A percentile compares a stretch with the other conserved stretches of the same genome.
These are phyloP conservation scores for Sipha flava DNA, from an alignment of 1,140 invertebrate species.

Conservation along the genomic window DNA sequence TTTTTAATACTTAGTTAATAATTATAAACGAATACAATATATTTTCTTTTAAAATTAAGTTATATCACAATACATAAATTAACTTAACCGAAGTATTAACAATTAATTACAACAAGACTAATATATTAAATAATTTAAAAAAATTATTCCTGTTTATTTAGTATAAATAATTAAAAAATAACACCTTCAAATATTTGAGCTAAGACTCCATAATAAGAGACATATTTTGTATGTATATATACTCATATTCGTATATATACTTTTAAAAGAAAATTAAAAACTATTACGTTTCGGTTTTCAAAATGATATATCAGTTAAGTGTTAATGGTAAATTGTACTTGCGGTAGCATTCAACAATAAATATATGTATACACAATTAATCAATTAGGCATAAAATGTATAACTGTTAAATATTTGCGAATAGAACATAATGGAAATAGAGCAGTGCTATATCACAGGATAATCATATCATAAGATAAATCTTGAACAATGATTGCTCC, in stretches of 20 bases:
- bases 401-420: too few species aligned
- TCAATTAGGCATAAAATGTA: neutral
- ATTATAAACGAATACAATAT: neutral
- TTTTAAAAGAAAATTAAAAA: neutral
- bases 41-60: neutral
- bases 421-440: too few species aligned
- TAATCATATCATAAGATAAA: too few species aligned
- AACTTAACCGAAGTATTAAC: neutral
- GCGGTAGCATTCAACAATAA: neutral
- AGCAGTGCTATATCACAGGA: too few species aligned
- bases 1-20: neutral
- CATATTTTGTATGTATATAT: too few species aligned
- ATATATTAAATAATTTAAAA: neutral
- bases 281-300: neutral
- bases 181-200: neutral
- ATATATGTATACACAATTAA: neutral
- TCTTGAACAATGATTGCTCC: too few species aligned
- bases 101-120: neutral
- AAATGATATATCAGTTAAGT: neutral
- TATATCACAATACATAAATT: conserved; percentile 9
- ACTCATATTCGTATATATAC: neutral
- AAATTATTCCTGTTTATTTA: neutral
- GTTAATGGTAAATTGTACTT: conserved; percentile 2
- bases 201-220: neutral
- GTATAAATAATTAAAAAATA: neutral